Percentiles rank a stretch among this genome's conserved stretches.
These are phyloP conservation scores for Drosophila ambigua DNA, from an alignment of 1,140 invertebrate species.

Conservation along the genomic window DNA sequence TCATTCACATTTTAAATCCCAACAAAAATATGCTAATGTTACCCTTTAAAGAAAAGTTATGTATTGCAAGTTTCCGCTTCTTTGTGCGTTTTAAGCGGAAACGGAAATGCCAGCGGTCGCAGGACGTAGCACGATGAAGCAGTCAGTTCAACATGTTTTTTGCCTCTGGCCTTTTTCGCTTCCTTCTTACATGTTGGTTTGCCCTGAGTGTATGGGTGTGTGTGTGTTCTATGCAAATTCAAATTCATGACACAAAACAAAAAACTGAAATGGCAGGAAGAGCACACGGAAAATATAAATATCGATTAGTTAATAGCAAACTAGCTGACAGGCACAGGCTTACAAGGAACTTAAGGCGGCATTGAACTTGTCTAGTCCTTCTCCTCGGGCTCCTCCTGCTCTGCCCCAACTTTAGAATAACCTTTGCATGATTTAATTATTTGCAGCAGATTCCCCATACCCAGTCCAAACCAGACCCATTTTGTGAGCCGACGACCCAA, in stretches of 20 bases:
- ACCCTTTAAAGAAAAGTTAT: too few relatives aligned
- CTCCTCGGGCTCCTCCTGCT: too few relatives aligned
- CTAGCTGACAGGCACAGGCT: slow-evolving; percentile 67
- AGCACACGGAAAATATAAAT: slow-evolving; percentile 54
- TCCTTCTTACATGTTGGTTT: slow-evolving; percentile 13
- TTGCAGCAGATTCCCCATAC: slow-evolving; percentile 59
- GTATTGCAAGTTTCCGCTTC: slow-evolving; percentile 2
- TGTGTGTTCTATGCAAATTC: slow-evolving; percentile 59
- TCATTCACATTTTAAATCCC: too few relatives aligned
- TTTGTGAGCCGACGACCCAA: slow-evolving; percentile 66
- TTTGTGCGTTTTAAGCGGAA: slow-evolving; percentile 56
- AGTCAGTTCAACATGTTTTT: slow-evolving; percentile 24
- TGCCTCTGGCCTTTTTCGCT: slow-evolving; percentile 29
- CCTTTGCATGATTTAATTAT: slow-evolving; percentile 81
- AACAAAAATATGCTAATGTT: too few relatives aligned
- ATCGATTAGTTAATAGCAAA: slow-evolving; percentile 77
- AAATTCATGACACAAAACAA: slow-evolving; percentile 28
- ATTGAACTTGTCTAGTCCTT: slow-evolving; percentile 67
- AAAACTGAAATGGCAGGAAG: background rate
- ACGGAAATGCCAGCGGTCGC: slow-evolving; percentile 62
- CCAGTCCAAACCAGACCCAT: slow-evolving; percentile 1
- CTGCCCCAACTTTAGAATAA: slow-evolving; percentile 31
- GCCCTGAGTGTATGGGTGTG: slow-evolving; percentile 7
- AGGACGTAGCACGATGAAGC: slow-evolving; percentile 18
- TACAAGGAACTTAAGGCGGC: slow-evolving; percentile 61